Evolutionary conservation across 2,113 vertebrate genomes (phyloP), one percentile per base, ranked within the genome.

Genomic region (Dryoscopus gambensis): DNA sequence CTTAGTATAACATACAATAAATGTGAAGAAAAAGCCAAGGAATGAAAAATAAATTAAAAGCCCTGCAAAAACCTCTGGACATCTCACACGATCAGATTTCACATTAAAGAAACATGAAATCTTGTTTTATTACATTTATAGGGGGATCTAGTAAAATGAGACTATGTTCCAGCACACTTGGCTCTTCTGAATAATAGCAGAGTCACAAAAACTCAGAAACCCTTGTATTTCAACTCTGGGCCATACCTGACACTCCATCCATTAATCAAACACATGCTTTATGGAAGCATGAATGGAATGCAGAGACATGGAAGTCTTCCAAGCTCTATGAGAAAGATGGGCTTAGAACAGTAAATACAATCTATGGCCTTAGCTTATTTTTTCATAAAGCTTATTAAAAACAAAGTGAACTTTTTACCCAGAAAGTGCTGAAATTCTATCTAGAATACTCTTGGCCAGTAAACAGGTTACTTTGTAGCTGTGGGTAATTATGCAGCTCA

Each of bases 401-500:
- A 59, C 23, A 53, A 59, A 30, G 24, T 30, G 42, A 89, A 74
- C 52, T 73, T 93, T 69, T 94, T 90, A n/a, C 65, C 69, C n/a
- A 56, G 60, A 83, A 62, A 89, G 67, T 65, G 46, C 37, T 91
- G 83, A 70, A 68, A 37, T 91, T 94, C 21, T 57, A 28, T 69
- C 70, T 84, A 65, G 68, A 68, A 64, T 85, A 87, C 73, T 91
- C 65, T 83, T 89, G 79, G 76, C 62, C 63, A 60, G 76, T 88
- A 96, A 96, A 90, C 77, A 95, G 91, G 88, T 86, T 95, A 62
- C 40, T 25, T 96, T 93, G 82, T 97, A 90, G 37, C 55, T 93
- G 65, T 73, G 88, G 74, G 86, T 96, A 91, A 97, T 97, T 96
- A 92, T 92, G 88, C 90, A 86, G 49, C 88, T 94, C 81, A 90